Base-by-base conservation (phyloP, 2,888 invertebrate genomes). In the Caradrina clavipalpis region DNA sequence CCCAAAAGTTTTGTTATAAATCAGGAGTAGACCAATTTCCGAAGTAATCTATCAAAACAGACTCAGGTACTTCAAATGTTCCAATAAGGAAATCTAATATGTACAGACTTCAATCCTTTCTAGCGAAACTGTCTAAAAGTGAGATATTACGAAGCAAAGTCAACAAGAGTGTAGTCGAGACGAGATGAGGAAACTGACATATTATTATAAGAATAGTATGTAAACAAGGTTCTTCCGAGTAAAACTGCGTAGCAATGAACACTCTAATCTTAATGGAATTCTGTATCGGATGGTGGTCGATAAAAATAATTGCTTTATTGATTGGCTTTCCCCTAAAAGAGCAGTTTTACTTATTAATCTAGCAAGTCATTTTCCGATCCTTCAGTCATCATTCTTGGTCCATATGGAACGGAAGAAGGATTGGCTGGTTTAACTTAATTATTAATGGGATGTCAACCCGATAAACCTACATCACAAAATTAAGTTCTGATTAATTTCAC, bases 261-360 rank as follows among this genome's bases (percentile, higher is more conserved):
- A 62, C 54, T 61, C 59, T 69, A 58, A 73, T 66, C 67, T 67
- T 66, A 73, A 80, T 70, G 69, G 80, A 67, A 75, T 82, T 81
- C 57, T 58, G 60, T 65, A 63, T 73, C 51, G 59, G 50, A 64
- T 66, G 58, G 55, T 59, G 56, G 61, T 51, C 58, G 71, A 77
- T 78, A 81, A 77, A 78, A 81, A 58, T 81, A 78, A 78, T 81
- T 77, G 81, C 67, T 71, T 76, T 78, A 67, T 67, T 76, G 77
- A 81, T 77, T 64, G 63, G 49, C 2, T 55, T 67, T 19, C 21
- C 7, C 17, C 19, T 17, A 31, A 57, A 77, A 49, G 11, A 59
- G 21, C 11, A 11, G 51, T 49, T 60, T 35, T 57, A 31, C 19
- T 58, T 53, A 11, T 13, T 49, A 57, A n/a, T 13, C 47, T 21